A percentile compares a stretch with the other conserved stretches of the same genome.
These are phyloP conservation scores for Tortrix viridana DNA, from an alignment of 2,888 invertebrate species.

Conservation along the genomic window DNA sequence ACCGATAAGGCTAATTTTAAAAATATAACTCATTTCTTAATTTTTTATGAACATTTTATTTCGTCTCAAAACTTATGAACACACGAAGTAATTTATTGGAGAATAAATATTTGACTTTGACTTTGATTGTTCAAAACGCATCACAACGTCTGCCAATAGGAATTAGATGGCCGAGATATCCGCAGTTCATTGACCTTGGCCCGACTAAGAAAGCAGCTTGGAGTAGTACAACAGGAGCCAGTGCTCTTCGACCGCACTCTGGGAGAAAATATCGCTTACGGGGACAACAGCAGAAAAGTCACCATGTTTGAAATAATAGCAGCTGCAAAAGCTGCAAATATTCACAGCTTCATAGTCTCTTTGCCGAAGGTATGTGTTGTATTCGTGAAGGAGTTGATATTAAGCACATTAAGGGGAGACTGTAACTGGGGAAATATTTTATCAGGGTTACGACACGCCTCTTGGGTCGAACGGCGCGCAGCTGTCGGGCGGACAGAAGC, in stretches of 20 bases:
- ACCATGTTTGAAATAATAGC: conserved; percentile 89
- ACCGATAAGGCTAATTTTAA: too few relatives aligned
- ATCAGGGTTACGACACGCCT: conserved; percentile 87
- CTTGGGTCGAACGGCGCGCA: conserved; percentile 88
- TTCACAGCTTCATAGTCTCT: conserved; percentile 89
- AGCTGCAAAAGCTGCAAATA: conserved; percentile 90
- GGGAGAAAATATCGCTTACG: conserved; percentile 94
- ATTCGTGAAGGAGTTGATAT: neutral
- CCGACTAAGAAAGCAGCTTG: conserved; percentile 89
- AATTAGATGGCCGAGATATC: conserved; percentile 84
- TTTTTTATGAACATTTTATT: too few relatives aligned
- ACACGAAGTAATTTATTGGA: too few relatives aligned
- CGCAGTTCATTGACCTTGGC: conserved; percentile 85
- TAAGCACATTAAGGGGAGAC: neutral
- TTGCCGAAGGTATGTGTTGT: conserved; percentile 84
- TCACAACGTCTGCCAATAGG: conserved; percentile 53
- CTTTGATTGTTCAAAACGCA: too few relatives aligned
- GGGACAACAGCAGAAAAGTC: conserved; percentile 88
- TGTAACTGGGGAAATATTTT: neutral
- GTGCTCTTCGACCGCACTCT: conserved; percentile 92
- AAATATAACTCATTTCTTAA: too few relatives aligned
- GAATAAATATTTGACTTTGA: too few relatives aligned
- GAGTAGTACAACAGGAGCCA: conserved; percentile 94
- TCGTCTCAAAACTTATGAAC: too few relatives aligned
- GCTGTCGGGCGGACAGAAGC: conserved; percentile 89